A percentile compares a stretch with the other conserved stretches of the same genome.
Evolutionary conservation across 1,140 invertebrate genomes (phyloP).

Genomic region (Scaptomyza montana): DNA sequence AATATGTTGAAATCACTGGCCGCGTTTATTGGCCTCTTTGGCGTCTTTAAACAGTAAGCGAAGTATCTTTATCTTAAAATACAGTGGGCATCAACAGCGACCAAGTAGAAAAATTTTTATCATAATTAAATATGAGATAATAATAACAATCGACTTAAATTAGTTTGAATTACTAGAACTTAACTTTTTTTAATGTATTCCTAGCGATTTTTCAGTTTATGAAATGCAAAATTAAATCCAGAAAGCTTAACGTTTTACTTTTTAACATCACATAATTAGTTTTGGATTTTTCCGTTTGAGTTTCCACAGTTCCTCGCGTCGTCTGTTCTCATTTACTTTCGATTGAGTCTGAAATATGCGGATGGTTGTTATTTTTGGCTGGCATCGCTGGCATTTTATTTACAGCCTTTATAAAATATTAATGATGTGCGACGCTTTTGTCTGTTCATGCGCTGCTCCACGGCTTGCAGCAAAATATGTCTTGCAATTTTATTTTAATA

Average conservation of each 20-base stretch:
- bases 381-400: slow-evolving; percentile 57
- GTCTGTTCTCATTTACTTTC: slow-evolving; percentile 51
- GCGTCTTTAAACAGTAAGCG: slow-evolving; percentile 19
- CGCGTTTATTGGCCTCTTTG: slow-evolving; percentile 49
- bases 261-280: not conserved
- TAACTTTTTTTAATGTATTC: no score
- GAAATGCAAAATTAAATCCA: no score
- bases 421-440: slow-evolving; percentile 65
- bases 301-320: not conserved
- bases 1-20: slow-evolving; percentile 56
- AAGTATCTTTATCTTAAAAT: slow-evolving; percentile 17
- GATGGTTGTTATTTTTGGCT: slow-evolving; percentile 62
- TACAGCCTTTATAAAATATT: slow-evolving; percentile 76
- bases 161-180: no score
- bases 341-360: slow-evolving; percentile 32
- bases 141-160: no score
- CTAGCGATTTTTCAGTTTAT: no score
- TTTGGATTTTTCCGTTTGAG: not conserved
- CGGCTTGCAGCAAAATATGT: slow-evolving; percentile 59
- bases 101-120: not conserved
- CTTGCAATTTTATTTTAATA: slow-evolving; percentile 15
- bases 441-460: slow-evolving; percentile 22
- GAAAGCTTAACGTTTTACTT: no score
- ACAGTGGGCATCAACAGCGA: slow-evolving; percentile 14
- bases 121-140: no score